phyloP scores from a whole-genome alignment of 2,113 vertebrate species.

The Chelonoidis abingdonii region DNA sequence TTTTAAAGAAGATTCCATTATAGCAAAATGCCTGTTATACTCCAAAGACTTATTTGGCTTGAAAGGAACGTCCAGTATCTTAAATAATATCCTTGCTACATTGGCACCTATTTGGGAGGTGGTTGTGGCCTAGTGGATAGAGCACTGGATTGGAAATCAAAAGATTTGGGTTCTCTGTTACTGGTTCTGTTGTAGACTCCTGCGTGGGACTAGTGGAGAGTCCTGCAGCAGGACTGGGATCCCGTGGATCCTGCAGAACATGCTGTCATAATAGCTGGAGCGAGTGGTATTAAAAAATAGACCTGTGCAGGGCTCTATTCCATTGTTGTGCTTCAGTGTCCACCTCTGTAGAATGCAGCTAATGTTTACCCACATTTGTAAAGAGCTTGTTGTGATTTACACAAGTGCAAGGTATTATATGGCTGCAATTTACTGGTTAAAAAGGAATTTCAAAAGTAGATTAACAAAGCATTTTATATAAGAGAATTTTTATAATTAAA shows the following conservation, averaged over 20 bases:
- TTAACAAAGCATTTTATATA: accelerated
- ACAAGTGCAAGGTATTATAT: accelerated
- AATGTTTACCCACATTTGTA: accelerated
- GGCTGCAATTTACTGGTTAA: neutral
- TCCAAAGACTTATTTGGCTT: accelerated
- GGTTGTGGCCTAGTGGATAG: neutral
- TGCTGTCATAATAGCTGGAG: too few species aligned
- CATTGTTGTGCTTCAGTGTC: neutral
- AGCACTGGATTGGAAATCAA: neutral
- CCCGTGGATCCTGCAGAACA: too few species aligned
- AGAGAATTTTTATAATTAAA: accelerated
- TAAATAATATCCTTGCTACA: accelerated
- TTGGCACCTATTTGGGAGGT: neutral
- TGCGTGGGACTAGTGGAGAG: too few species aligned
- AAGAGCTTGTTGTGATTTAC: neutral
- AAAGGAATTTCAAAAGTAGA: neutral
- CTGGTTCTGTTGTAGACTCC: neutral
- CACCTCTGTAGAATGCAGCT: accelerated
- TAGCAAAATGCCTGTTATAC: too few species aligned
- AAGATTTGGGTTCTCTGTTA: neutral
- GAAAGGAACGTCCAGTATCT: neutral
- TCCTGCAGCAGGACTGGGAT: too few species aligned
- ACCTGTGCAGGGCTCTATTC: neutral
- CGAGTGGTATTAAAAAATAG: neutral
- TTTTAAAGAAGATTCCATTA: neutral